Percentiles rank a stretch among this genome's conserved stretches.
Conservation (phyloP, 2,113 vertebrate species). For the Lasiurus cinereus region DNA sequence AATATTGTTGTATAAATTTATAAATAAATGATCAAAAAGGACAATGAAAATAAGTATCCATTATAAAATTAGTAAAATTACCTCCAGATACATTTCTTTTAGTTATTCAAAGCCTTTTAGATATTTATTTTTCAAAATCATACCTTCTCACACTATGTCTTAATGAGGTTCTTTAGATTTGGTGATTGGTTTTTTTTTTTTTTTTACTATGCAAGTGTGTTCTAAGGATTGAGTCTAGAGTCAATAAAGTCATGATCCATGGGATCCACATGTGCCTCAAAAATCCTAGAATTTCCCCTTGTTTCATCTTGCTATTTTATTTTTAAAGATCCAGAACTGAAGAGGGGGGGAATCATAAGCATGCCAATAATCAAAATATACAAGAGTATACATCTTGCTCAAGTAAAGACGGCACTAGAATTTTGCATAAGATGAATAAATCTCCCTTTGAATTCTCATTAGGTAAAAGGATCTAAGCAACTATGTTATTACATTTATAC, state of each 20-base stretch:
- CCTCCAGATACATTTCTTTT: background rate
- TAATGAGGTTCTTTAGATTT: background rate
- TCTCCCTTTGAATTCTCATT: background rate
- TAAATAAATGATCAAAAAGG: constrained; percentile 7
- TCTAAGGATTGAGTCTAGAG: background rate
- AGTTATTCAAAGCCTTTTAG: background rate
- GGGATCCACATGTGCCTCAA: background rate
- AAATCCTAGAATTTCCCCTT: background rate
- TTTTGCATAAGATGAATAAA: background rate
- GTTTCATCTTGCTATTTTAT: constrained; percentile 28
- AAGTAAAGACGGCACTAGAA: background rate
- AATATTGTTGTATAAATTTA: background rate
- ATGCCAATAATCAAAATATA: background rate
- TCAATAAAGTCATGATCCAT: background rate
- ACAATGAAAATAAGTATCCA: background rate
- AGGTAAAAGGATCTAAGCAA: background rate
- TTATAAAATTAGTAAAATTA: constrained; percentile 21
- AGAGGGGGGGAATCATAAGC: background rate
- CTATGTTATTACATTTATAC: background rate
- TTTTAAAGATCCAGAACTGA: constrained; percentile 42
- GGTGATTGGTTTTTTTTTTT: background rate
- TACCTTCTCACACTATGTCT: background rate
- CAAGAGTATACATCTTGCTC: background rate
- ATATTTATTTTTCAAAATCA: background rate
- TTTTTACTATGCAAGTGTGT: background rate